Conservation (phyloP, 2,888 invertebrate genomes). For the Mylabris sibirica region DNA sequence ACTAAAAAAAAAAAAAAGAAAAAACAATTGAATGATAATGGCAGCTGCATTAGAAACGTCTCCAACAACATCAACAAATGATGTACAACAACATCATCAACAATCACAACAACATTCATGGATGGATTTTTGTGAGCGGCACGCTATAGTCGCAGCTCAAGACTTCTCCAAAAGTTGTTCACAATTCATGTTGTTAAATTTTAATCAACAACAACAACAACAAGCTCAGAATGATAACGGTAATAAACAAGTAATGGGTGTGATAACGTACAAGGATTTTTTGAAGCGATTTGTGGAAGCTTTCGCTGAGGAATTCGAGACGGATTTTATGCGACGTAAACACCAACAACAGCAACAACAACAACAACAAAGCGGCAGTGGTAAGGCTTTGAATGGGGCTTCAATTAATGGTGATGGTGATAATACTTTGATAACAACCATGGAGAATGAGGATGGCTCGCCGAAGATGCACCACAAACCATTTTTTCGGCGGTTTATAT, state of each 20-base stretch:
- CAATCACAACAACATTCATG: slow-evolving; percentile 65
- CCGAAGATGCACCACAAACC: slow-evolving; percentile 84
- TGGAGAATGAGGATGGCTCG: slow-evolving; percentile 78
- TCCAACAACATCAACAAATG: background rate
- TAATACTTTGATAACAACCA: slow-evolving; percentile 58
- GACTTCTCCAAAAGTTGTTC: slow-evolving; percentile 89
- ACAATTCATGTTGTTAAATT: slow-evolving; percentile 76
- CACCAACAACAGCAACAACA: slow-evolving; percentile 46
- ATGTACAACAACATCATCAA: background rate
- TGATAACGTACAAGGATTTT: slow-evolving; percentile 75
- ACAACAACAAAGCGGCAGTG: slow-evolving; percentile 48
- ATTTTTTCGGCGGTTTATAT: slow-evolving; percentile 74
- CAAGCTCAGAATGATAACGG: background rate
- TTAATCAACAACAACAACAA: background rate
- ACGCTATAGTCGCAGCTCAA: slow-evolving; percentile 83
- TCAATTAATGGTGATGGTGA: slow-evolving; percentile 64
- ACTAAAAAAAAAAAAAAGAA: slow-evolving; percentile 16
- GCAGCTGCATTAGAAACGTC: slow-evolving; percentile 50
- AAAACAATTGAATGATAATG: slow-evolving; percentile 39
- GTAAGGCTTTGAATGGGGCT: slow-evolving; percentile 59
- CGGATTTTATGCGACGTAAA: slow-evolving; percentile 71
- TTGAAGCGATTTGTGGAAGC: slow-evolving; percentile 83
- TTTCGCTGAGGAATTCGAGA: slow-evolving; percentile 86
- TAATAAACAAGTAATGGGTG: slow-evolving; percentile 59
- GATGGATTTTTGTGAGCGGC: slow-evolving; percentile 87